Evolutionary conservation across 1,140 invertebrate genomes (phyloP), one percentile per base, ranked within the genome.

Genomic region (Arion vulgaris): DNA sequence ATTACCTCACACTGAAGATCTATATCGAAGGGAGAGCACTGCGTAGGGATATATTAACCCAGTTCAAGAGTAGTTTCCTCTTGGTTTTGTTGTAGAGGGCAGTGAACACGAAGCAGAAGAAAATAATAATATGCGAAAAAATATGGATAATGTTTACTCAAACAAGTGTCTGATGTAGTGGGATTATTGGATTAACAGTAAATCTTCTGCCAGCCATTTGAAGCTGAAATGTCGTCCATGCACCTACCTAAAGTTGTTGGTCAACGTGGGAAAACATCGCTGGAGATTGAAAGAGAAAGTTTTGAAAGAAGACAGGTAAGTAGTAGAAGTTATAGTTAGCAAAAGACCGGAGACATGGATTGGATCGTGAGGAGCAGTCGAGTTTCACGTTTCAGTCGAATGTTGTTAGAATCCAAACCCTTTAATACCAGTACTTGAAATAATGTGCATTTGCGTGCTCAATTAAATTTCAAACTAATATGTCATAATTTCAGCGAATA

Each of bases 301-400:
- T 91, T 91, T 73, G 90, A 91, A 75, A 89, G 88, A 87, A 88
- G 85, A 83, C 90, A 91, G 89, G 90, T 91, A 84, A 85, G 85
- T 77, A 49, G n/a, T n/a, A n/a, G n/a, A n/a, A n/a, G n/a, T n/a
- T n/a, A n/a, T n/a, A n/a, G n/a, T n/a, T n/a, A n/a, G n/a, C n/a
- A n/a, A n/a, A n/a, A n/a, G n/a, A n/a, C n/a, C n/a, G n/a, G n/a
- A n/a, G n/a, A n/a, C n/a, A n/a, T n/a, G n/a, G n/a, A n/a, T n/a
- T n/a, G n/a, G n/a, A n/a, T n/a, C n/a, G n/a, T n/a, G n/a, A n/a
- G n/a, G n/a, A n/a, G n/a, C n/a, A n/a, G n/a, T n/a, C n/a, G n/a
- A n/a, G n/a, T n/a, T n/a, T n/a, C n/a, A n/a, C n/a, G n/a, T n/a
- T n/a, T n/a, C n/a, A n/a, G n/a, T n/a, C n/a, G n/a, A n/a, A n/a